Evolutionary conservation across 2,888 invertebrate species (phyloP).

Genomic region (Venustoraphidia nigricollis): DNA sequence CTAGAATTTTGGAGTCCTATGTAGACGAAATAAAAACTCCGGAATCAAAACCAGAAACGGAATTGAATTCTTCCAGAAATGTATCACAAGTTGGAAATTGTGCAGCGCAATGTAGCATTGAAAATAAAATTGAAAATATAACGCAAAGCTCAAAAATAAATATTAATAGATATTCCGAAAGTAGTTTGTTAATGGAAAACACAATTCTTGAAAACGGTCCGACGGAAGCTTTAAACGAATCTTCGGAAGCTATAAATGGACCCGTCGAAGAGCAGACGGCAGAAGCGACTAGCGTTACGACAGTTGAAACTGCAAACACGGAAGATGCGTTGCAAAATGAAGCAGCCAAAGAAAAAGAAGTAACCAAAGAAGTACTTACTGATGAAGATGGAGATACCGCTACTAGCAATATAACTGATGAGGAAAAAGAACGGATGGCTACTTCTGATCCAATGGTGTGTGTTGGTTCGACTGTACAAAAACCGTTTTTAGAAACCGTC

Average conservation of each 20-base stretch:
- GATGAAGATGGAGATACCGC: not conserved
- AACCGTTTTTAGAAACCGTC: slow-evolving; percentile 81
- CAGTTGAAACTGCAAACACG: slow-evolving; percentile 5
- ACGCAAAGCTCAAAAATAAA: too few relatives aligned
- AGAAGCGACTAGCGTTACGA: too few relatives aligned
- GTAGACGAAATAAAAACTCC: slow-evolving; percentile 23
- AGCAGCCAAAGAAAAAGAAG: slow-evolving; percentile 9
- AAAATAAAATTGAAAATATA: too few relatives aligned
- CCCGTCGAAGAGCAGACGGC: too few relatives aligned
- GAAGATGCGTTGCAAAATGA: slow-evolving; percentile 11
- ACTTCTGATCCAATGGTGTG: not conserved
- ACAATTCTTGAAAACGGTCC: too few relatives aligned
- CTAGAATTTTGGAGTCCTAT: slow-evolving; percentile 49
- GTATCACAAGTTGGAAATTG: slow-evolving; percentile 6
- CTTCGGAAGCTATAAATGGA: slow-evolving; percentile 6
- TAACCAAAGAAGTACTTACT: not conserved
- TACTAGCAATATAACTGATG: slow-evolving; percentile 74
- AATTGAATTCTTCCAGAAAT: slow-evolving; percentile 21
- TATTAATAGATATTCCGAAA: too few relatives aligned
- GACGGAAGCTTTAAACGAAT: slow-evolving; percentile 13
- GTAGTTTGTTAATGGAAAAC: too few relatives aligned
- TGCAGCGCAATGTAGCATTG: too few relatives aligned
- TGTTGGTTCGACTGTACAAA: slow-evolving; percentile 31
- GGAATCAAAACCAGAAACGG: slow-evolving; percentile 28
- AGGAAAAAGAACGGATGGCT: slow-evolving; percentile 58